Base-by-base conservation (phyloP, 2,113 vertebrate species). In the Halcyon malimbica region DNA sequence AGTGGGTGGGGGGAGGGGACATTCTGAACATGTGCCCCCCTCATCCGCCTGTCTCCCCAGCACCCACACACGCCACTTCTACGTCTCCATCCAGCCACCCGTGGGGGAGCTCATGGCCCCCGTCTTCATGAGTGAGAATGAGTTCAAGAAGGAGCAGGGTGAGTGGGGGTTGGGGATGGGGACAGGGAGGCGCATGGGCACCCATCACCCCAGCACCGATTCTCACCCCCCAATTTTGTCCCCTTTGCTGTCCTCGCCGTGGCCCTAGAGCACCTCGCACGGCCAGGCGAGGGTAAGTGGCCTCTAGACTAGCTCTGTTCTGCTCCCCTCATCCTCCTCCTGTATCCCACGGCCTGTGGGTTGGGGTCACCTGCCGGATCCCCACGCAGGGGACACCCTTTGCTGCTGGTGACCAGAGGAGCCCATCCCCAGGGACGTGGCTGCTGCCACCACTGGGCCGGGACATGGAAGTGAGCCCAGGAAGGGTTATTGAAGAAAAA, bases 101-200 rank as follows among this genome's bases (percentile, higher is more conserved):
- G 99, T 99, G 5, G 99, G 99, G 50, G 99, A 99, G 93, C 98
- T 99, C 90, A 99, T 99, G 99, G 98, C 98, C 39, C 99, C 99
- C 0, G 73, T 99, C 75, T 99, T 99, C 97, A 98, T 99, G 98
- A 99, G 99, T 0, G 99, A 99, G 95, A 99, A 99, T 0, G 99
- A 99, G 87, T 99, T 99, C 97, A 99, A 99, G 96, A 99, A 99
- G 90, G 99, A 99, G 71, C 99, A 99, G 98, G 99, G 99, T 99
- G 92, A 98, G 98, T 87, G 15, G 17, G 24, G 59, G 19, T 33
- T 3, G 1, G 20, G 39, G 53, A 37, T 0, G 1, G 89, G 53
- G 50, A 73, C 16, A 57, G 76, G 21, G 54, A 0, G 4, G 65
- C 7, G 2, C 14, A 2, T 0, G 0, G 67, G 35, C 53, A 83